Conservation (phyloP, 2,113 vertebrate species). For the Cheilinus undulatus region DNA sequence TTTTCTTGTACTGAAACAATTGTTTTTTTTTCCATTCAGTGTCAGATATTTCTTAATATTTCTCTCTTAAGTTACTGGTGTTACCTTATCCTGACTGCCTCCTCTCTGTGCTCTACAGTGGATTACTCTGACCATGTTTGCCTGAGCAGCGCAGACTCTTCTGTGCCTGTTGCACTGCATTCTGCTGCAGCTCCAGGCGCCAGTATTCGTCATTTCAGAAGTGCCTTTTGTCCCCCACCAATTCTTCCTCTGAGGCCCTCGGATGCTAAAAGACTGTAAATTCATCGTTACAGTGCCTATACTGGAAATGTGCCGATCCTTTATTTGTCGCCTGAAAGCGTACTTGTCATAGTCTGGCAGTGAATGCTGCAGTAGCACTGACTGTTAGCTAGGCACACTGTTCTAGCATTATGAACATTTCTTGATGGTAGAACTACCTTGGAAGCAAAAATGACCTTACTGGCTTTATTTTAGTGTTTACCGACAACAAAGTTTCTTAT, state of each 20-base stretch:
- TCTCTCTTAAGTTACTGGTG: background rate
- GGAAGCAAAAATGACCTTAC: background rate
- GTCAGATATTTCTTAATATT: background rate
- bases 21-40: background rate
- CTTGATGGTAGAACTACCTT: background rate
- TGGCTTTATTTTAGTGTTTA: background rate
- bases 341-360: background rate
- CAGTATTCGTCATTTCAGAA: conserved; percentile 46
- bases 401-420: background rate
- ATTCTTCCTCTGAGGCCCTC: conserved; percentile 19
- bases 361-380: background rate
- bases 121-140: conserved; percentile 85
- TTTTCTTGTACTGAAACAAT: background rate
- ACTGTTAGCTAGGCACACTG: background rate
- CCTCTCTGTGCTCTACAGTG: conserved; percentile 68
- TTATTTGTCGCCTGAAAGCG: background rate
- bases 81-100: background rate
- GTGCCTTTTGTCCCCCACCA: conserved; percentile 74
- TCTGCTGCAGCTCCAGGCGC: conserved; percentile 29
- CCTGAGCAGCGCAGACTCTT: conserved; percentile 57
- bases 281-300: conserved; percentile 42
- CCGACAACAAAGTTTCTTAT: background rate
- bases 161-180: conserved; percentile 16
- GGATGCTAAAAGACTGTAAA: conserved; percentile 29
- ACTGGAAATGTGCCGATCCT: conserved; percentile 38